Base-by-base conservation (phyloP, 1,140 invertebrate genomes). In the Magallana angulata region DNA sequence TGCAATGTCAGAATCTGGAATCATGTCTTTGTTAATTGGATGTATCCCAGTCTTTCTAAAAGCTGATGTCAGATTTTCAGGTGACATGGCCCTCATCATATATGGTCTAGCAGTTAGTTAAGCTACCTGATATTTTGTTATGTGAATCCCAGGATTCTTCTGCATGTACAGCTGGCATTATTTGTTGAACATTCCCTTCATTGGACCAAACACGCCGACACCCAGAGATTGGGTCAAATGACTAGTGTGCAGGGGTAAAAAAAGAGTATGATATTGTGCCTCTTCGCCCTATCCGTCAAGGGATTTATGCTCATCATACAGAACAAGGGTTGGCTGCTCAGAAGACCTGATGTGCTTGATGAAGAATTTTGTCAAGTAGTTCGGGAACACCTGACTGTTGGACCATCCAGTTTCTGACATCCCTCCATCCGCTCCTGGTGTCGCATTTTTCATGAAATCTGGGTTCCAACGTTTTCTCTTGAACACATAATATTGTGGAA, bases 11-110 rank as follows among this genome's bases (percentile, higher is more conserved):
- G 56, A 71, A 59, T 84, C 58, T 12, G 56, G 30, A 56, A 87
- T 87, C 0, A 87, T 68, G 36, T 48, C 81, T 9, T 58, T 57
- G 57, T 90, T 59, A 30, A 87, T 81, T 9, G 88, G 88, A 64
- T 58, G 82, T 12, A 89, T 89, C 64, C 89, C 89, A 62, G 57
- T 82, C 85, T 88, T 88, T 6, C 76, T 76, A 60, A 91, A 91
- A 1, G 82, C 85, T 68, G 76, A 81, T 68, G 82, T 82, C n/a
- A 89, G 36, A 59, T 87, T 88, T 71, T 56, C 85, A 59, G 86
- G 7, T 80, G 80, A 86, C 76, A 89, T 58, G 14, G 88, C 84
- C 86, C 36, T 85, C n/a, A 36, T 57, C 24, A 24, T 24, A 18
- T 88, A 88, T 18, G 68, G 76, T 58, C 82, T 88, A 11, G 16